Base-by-base conservation (phyloP, 2,113 vertebrate genomes). In the Myocastor coypus region DNA sequence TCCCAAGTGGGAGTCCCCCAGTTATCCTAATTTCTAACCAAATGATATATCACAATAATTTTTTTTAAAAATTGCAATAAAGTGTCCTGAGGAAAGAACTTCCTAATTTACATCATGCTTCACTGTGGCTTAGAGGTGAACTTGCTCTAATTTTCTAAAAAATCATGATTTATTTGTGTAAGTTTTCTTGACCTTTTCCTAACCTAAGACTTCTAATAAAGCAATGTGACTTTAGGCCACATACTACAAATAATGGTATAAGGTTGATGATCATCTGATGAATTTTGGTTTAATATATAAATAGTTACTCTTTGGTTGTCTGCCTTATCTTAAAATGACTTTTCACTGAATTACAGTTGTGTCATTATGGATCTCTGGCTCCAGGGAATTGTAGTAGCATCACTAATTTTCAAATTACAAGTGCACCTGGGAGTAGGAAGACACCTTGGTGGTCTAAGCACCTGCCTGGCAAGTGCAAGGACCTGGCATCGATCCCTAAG, bases 11-110 rank as follows among this genome's bases (percentile, higher is more conserved):
- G n/a, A n/a, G n/a, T n/a, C n/a, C n/a, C n/a, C n/a, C n/a, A n/a
- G n/a, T n/a, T n/a, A n/a, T n/a, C n/a, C n/a, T n/a, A n/a, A n/a
- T 85, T 80, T 92, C 12, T 89, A 84, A 85, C 20, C 85, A 59
- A 73, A 73, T 20, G 37, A 71, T 8, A n/a, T 16, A 40, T 24
- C 69, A 73, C 40, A 42, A 75, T 42, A 26, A 75, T 42, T 75
- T 75, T 75, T 75, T 28, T 11, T 26, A 42, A 78, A 30, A 26
- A 78, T 50, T 42, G 46, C 32, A 52, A 52, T 52, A 78, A 78
- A 78, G 32, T 78, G 30, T 52, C 28, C 42, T 46, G 40, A 75
- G 40, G 40, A 46, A 52, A 52, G 46, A 50, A 19, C 50, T 78
- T 63, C 55, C 16, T 71, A 57, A n/a, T 63, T 52, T 64, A 37